Conservation (phyloP, 2,797 vertebrate genomes). For the Phrynocephalus guinanensis region DNA sequence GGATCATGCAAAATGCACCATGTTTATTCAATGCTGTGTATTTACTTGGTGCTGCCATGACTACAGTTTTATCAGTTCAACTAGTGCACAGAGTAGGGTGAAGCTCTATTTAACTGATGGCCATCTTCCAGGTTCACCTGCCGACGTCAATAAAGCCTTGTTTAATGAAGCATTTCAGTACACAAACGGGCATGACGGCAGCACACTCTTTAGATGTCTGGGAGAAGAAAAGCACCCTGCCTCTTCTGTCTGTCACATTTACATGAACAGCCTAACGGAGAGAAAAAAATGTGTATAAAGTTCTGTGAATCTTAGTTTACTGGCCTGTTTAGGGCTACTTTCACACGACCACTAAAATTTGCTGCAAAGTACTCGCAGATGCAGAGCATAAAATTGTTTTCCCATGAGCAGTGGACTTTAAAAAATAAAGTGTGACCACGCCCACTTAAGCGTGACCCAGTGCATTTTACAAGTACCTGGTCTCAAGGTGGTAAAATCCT, state of each 20-base stretch:
- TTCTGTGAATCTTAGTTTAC: background rate
- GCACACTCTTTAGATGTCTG: constrained; percentile 11
- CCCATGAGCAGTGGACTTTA: no score
- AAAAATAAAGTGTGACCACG: no score
- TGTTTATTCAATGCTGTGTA: background rate
- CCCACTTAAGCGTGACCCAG: no score
- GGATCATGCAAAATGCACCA: background rate
- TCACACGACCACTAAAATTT: no score
- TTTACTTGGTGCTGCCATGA: background rate
- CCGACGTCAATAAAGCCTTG: background rate
- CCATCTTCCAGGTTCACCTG: background rate
- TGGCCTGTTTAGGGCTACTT: background rate
- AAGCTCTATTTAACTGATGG: background rate
- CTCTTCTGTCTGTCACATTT: constrained; percentile 11
- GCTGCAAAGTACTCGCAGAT: no score
- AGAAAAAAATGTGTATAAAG: constrained; percentile 25
- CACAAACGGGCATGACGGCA: background rate
- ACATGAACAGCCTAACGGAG: constrained; percentile 22
- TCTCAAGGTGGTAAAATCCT: no score
- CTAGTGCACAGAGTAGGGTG: background rate
- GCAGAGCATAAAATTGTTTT: no score
- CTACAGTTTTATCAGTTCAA: rapidly evolving
- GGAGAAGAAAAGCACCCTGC: constrained; percentile 17
- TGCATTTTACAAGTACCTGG: no score
- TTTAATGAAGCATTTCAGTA: background rate